Conservation (phyloP, 2,888 invertebrate genomes). For the Drosophila multiciliata region DNA sequence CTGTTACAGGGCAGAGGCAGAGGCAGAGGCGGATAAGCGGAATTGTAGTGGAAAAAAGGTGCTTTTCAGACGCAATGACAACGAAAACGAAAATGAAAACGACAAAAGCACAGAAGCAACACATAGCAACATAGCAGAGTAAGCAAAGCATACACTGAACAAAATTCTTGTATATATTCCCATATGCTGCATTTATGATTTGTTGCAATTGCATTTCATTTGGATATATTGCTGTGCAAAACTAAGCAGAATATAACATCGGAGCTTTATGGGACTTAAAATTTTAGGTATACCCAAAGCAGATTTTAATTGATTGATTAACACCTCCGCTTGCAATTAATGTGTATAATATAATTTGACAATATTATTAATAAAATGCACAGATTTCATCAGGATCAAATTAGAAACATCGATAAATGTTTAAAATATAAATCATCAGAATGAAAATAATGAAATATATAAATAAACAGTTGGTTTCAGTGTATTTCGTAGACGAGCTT, state of each 20-base stretch:
- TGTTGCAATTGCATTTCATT: not conserved
- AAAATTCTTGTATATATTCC: not conserved
- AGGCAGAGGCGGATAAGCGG: slow-evolving; percentile 55
- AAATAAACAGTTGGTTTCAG: not conserved
- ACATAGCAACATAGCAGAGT: slow-evolving; percentile 26
- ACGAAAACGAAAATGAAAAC: slow-evolving; percentile 39
- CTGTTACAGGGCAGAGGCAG: slow-evolving; percentile 17
- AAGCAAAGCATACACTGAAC: slow-evolving; percentile 38
- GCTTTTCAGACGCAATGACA: slow-evolving; percentile 66
- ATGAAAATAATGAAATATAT: no score
- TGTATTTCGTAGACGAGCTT: not conserved
- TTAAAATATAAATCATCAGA: no score
- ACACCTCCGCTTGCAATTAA: not conserved
- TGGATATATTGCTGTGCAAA: not conserved
- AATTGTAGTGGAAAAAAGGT: slow-evolving; percentile 67
- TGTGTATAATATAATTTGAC: not conserved
- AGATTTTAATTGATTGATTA: no score
- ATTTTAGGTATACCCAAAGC: no score
- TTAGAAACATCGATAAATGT: not conserved
- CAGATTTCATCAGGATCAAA: not conserved
- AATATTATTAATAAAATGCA: not conserved
- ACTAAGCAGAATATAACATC: not conserved
- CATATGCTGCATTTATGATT: not conserved
- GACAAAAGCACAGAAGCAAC: slow-evolving; percentile 33
- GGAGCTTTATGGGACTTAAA: no score